Percentiles rank a stretch among this genome's conserved stretches.
These are phyloP conservation scores for Tinamus major DNA, from an alignment of 2,797 vertebrate species.

Conservation along the genomic window DNA sequence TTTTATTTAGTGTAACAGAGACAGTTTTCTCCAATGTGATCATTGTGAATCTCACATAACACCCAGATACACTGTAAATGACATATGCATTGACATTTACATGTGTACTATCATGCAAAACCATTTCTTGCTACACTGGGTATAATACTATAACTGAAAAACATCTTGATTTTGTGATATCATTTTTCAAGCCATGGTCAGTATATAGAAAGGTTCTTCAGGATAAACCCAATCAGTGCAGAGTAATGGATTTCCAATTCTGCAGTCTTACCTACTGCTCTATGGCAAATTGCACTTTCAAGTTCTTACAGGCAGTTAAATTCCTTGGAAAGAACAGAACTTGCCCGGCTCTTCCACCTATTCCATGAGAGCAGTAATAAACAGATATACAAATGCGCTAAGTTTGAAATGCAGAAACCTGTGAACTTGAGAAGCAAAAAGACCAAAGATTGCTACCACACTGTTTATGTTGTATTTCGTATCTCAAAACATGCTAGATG, in stretches of 20 bases:
- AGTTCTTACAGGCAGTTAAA: conserved; percentile 27
- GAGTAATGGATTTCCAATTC: conserved; percentile 71
- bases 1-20: conserved; percentile 81
- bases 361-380: conserved; percentile 34
- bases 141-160: conserved; percentile 84
- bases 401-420: conserved; percentile 57
- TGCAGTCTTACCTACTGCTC: conserved; percentile 56
- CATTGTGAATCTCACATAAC: conserved; percentile 76
- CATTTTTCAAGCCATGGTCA: conserved; percentile 77
- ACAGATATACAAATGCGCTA: conserved; percentile 37
- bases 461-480: background rate
- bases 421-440: conserved; percentile 9
- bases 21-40: conserved; percentile 71
- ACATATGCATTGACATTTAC: conserved; percentile 89
- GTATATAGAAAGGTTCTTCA: conserved; percentile 74
- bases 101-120: conserved; percentile 87
- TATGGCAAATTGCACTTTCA: conserved; percentile 64
- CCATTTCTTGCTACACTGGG: conserved; percentile 90
- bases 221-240: conserved; percentile 68
- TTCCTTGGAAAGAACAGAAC: conserved; percentile 45
- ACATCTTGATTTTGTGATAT: conserved; percentile 70
- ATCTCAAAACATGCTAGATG: conserved; percentile 11
- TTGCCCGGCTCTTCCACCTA: background rate
- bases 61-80: conserved; percentile 78
- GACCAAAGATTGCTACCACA: conserved; percentile 28